A percentile compares a stretch with the other conserved stretches of the same genome.
Conservation (phyloP, 1,140 invertebrate genomes). For the Drosophila cardini region DNA sequence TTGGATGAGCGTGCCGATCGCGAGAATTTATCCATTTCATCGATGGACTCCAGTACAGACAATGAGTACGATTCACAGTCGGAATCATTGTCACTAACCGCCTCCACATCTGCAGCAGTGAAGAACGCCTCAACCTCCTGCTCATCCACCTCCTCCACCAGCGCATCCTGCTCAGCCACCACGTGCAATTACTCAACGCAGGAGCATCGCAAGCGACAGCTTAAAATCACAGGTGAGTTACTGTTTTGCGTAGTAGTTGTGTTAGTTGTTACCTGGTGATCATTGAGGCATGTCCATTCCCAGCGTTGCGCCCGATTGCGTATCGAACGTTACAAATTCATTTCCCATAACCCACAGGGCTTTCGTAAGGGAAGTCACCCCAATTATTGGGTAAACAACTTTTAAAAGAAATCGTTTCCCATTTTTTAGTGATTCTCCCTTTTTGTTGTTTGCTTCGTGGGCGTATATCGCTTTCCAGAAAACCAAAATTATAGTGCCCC, state of each 20-base stretch:
- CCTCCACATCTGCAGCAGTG: slow-evolving; percentile 49
- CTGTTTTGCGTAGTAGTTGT: not conserved
- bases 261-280: not conserved
- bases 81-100: slow-evolving; percentile 52
- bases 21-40: slow-evolving; percentile 70
- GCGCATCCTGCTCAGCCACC: not conserved
- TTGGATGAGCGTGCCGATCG: slow-evolving; percentile 79
- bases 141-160: too few relatives aligned
- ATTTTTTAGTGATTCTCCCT: not conserved
- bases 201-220: slow-evolving; percentile 72
- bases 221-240: slow-evolving; percentile 84
- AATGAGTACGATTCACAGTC: slow-evolving; percentile 77
- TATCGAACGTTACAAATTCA: slow-evolving; percentile 37
- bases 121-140: slow-evolving; percentile 6
- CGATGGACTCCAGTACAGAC: slow-evolving; percentile 67
- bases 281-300: slow-evolving; percentile 57
- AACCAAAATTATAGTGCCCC: slow-evolving; percentile 59
- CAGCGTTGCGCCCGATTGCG: slow-evolving; percentile 71
- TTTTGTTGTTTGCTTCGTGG: slow-evolving; percentile 34
- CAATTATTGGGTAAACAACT: too few relatives aligned
- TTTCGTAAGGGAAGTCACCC: not conserved
- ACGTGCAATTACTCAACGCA: slow-evolving; percentile 17
- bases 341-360: slow-evolving; percentile 41
- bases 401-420: not conserved
- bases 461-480: slow-evolving; percentile 51